A percentile compares a stretch with the other conserved stretches of the same genome.
These are phyloP conservation scores for Plectrocnemia conspersa DNA, from an alignment of 1,140 invertebrate species.

Conservation along the genomic window DNA sequence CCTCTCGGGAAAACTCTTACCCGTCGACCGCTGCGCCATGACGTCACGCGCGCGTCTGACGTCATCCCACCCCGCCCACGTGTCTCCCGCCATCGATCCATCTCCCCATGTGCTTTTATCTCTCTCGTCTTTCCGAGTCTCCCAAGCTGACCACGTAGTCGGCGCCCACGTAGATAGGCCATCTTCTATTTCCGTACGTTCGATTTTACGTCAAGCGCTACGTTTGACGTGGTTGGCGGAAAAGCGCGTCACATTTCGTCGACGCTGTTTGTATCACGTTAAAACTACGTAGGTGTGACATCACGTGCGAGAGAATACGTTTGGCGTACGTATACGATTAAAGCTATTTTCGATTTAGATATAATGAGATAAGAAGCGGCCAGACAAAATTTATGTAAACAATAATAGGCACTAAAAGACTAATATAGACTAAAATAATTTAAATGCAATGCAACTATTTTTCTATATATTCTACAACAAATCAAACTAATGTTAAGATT, in stretches of 20 bases:
- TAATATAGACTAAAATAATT: too few species aligned
- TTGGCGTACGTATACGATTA: too few species aligned
- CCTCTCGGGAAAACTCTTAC: too few species aligned
- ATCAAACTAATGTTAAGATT: too few species aligned
- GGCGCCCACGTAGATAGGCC: not conserved
- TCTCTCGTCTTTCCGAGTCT: not conserved
- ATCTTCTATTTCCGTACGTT: not conserved
- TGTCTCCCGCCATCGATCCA: constrained; percentile 16
- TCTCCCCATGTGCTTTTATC: constrained; percentile 12
- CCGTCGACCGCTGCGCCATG: too few species aligned
- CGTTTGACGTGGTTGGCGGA: not conserved
- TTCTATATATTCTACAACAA: too few species aligned
- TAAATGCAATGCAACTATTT: too few species aligned
- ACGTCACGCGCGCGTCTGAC: not conserved
- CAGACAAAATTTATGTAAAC: too few species aligned
- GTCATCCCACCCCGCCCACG: constrained; percentile 6
- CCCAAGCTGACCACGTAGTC: not conserved
- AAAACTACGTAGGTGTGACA: not conserved
- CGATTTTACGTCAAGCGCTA: constrained; percentile 6
- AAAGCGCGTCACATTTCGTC: not conserved
- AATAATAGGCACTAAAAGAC: too few species aligned
- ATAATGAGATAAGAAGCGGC: too few species aligned
- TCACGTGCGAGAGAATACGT: too few species aligned
- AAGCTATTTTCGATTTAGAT: too few species aligned
- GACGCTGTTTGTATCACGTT: not conserved